These are phyloP conservation scores for Apogon talboti DNA, from an alignment of 2,797 vertebrate species.

Conservation along the genomic window DNA sequence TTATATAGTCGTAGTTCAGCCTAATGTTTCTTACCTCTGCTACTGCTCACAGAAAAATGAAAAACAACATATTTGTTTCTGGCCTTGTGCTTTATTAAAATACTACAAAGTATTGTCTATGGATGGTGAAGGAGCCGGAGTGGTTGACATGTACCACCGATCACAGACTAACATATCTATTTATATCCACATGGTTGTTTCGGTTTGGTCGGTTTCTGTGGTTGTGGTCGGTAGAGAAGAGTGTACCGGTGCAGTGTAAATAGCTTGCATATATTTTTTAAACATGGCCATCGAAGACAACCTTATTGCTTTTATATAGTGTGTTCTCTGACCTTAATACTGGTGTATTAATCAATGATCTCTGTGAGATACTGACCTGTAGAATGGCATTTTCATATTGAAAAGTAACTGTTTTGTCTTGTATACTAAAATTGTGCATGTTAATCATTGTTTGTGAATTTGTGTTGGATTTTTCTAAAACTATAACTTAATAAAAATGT, in stretches of 20 bases:
- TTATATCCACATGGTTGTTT: constrained; percentile 50
- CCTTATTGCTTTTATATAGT: constrained; percentile 80
- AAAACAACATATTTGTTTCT: constrained; percentile 36
- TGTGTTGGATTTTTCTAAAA: constrained; percentile 86
- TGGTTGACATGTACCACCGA: constrained; percentile 27
- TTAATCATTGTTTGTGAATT: constrained; percentile 86
- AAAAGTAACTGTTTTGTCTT: constrained; percentile 92
- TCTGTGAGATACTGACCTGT: constrained; percentile 93
- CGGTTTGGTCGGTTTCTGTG: constrained; percentile 54
- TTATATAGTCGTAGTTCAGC: constrained; percentile 49
- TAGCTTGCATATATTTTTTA: constrained; percentile 85
- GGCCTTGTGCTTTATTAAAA: constrained; percentile 51
- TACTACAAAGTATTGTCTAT: constrained; percentile 54
- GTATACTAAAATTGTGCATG: constrained; percentile 90
- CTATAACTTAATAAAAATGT: constrained; percentile 87
- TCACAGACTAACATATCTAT: constrained; percentile 51
- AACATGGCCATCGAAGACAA: constrained; percentile 78
- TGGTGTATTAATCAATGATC: constrained; percentile 90
- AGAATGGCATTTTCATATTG: constrained; percentile 95
- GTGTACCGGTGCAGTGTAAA: constrained; percentile 76
- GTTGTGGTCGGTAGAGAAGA: constrained; percentile 47
- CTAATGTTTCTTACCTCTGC: constrained; percentile 52
- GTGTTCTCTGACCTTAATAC: constrained; percentile 86
- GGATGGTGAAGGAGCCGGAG: constrained; percentile 25
- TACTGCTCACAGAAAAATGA: constrained; percentile 40